These are phyloP conservation scores for Chamaetylas fuelleborni DNA, from an alignment of 2,113 vertebrate genomes.

Conservation along the genomic window DNA sequence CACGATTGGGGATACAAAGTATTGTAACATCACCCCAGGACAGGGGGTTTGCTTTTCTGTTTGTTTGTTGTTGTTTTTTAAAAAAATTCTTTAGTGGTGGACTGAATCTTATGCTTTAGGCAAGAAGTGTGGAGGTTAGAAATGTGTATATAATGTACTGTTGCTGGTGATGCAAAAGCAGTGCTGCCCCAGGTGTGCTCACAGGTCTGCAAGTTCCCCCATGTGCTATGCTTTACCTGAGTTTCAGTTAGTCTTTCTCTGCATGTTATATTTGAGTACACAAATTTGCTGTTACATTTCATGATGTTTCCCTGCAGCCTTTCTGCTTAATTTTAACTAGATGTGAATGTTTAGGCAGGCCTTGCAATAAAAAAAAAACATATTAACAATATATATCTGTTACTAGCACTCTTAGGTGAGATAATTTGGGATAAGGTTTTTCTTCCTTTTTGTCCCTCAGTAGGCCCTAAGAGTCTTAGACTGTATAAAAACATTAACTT, in stretches of 20 bases:
- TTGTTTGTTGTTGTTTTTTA: not conserved
- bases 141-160: not conserved
- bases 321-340: not conserved
- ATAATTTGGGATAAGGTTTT: not conserved
- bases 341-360: not conserved
- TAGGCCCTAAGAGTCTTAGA: not conserved
- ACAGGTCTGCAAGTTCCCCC: not conserved
- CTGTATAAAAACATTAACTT: not conserved
- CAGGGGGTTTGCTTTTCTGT: too few species aligned
- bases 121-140: not conserved
- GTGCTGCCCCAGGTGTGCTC: not conserved
- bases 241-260: not conserved
- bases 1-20: too few species aligned
- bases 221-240: not conserved
- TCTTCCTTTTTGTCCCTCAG: not conserved
- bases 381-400: not conserved
- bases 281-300: not conserved
- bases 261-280: not conserved
- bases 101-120: not conserved
- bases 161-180: not conserved
- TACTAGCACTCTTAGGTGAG: not conserved
- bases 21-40: too few species aligned
- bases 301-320: not conserved
- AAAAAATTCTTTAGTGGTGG: not conserved
- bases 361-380: not conserved